Evolutionary conservation across 2,797 vertebrate genomes (phyloP).

Genomic region (Epinephelus awoara): DNA sequence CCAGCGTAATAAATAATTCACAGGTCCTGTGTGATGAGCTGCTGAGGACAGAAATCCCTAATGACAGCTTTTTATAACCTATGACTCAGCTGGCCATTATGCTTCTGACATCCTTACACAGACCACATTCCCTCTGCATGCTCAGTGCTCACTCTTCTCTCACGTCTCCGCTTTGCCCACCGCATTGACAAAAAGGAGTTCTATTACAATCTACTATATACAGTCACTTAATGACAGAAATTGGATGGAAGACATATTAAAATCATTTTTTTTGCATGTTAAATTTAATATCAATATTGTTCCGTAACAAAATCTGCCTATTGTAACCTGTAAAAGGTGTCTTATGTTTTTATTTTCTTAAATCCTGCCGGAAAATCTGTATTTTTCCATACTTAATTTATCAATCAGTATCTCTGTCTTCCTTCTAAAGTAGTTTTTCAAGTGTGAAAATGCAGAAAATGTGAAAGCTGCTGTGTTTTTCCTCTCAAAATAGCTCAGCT

Average conservation of each 20-base stretch:
- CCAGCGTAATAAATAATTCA: conserved; percentile 89
- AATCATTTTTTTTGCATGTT: background rate
- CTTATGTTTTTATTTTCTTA: background rate
- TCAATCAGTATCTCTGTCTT: background rate
- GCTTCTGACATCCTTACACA: conserved; percentile 83
- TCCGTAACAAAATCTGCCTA: background rate
- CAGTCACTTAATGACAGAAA: conserved; percentile 43
- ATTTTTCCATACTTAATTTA: background rate
- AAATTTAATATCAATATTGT: background rate
- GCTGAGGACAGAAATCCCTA: conserved; percentile 87
- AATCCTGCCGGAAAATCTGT: background rate
- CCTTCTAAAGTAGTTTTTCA: background rate
- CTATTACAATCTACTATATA: conserved; percentile 51
- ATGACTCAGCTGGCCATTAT: conserved; percentile 88
- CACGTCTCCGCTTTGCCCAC: conserved; percentile 39
- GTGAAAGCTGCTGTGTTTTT: background rate
- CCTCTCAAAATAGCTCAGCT: background rate
- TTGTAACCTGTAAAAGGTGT: background rate
- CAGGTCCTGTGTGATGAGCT: conserved; percentile 85
- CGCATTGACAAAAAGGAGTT: conserved; percentile 54
- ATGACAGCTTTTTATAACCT: conserved; percentile 90
- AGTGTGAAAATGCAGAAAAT: background rate
- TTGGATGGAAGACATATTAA: conserved; percentile 26
- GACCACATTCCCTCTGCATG: conserved; percentile 80
- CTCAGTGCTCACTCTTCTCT: conserved; percentile 61